Percentiles rank a stretch among this genome's conserved stretches.
These are phyloP conservation scores for Osedax fenrisi DNA, from an alignment of 2,888 invertebrate genomes.

Conservation along the genomic window DNA sequence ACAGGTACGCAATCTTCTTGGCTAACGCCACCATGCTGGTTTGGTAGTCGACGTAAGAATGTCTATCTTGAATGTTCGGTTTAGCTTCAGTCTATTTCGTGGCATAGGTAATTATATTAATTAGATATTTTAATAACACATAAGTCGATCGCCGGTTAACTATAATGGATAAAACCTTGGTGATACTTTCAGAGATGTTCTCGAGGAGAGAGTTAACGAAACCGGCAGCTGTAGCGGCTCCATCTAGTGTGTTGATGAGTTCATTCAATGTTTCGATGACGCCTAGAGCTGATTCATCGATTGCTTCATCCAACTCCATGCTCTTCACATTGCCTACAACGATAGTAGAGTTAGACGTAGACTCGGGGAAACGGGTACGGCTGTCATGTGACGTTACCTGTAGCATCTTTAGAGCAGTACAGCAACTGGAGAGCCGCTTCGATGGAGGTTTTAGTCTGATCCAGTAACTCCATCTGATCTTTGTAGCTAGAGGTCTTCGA, in stretches of 20 bases:
- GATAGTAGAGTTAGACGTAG: too few species aligned
- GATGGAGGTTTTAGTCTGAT: conserved; percentile 82
- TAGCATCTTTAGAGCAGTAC: conserved; percentile 72
- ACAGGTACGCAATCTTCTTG: conserved; percentile 79
- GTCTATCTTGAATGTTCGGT: conserved; percentile 36
- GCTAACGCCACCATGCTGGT: conserved; percentile 86
- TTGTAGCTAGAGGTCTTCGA: conserved; percentile 76
- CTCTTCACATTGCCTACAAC: conserved; percentile 55
- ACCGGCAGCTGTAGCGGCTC: conserved; percentile 68
- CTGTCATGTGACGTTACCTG: conserved; percentile 66
- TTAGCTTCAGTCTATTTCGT: conserved; percentile 20
- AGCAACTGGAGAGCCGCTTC: conserved; percentile 80
- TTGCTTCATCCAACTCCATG: conserved; percentile 63
- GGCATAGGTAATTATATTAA: too few species aligned
- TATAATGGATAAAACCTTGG: too few species aligned
- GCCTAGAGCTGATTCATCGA: conserved; percentile 68
- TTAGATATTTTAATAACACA: too few species aligned
- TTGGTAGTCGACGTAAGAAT: conserved; percentile 80
- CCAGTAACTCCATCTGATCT: conserved; percentile 72
- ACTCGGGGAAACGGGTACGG: too few species aligned
- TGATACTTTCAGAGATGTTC: conserved; percentile 69
- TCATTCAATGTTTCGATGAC: conserved; percentile 68
- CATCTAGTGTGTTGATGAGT: conserved; percentile 63
- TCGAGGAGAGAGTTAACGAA: conserved; percentile 79
- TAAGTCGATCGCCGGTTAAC: too few species aligned